Percentiles rank a stretch among this genome's conserved stretches.
These are phyloP conservation scores for Ochotona curzoniae DNA, from an alignment of 2,113 vertebrate species.

Conservation along the genomic window DNA sequence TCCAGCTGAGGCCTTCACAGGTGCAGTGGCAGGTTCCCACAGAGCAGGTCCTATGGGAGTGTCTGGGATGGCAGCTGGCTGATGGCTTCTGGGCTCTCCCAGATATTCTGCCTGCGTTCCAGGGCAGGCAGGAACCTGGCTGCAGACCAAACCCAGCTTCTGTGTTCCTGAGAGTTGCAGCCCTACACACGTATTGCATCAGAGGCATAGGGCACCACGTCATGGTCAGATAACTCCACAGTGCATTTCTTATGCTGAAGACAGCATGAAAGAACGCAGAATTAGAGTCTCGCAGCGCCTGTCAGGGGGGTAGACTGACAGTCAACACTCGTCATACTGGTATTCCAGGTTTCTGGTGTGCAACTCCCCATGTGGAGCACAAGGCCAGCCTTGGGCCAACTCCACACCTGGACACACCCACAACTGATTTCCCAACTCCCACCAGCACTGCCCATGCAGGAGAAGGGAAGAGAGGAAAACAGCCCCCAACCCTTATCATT, in stretches of 20 bases:
- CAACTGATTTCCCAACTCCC: constrained; percentile 65
- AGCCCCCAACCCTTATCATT: constrained; percentile 60
- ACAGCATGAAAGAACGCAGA: constrained; percentile 80
- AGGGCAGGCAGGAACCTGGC: constrained; percentile 81
- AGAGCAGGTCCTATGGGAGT: constrained; percentile 66
- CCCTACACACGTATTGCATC: constrained; percentile 81
- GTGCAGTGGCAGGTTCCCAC: constrained; percentile 53
- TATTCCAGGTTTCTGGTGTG: constrained; percentile 72
- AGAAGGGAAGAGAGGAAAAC: constrained; percentile 58
- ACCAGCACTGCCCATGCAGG: constrained; percentile 55
- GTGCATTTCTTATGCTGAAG: constrained; percentile 79
- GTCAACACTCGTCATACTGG: constrained; percentile 74
- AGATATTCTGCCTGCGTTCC: constrained; percentile 79
- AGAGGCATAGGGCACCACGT: constrained; percentile 70
- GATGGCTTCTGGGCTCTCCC: constrained; percentile 75
- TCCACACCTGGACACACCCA: constrained; percentile 61
- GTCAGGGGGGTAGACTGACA: constrained; percentile 81
- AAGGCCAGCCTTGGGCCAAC: constrained; percentile 70
- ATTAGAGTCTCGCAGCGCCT: constrained; percentile 77
- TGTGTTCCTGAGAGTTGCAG: constrained; percentile 78
- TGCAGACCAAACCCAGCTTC: constrained; percentile 80
- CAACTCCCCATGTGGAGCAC: constrained; percentile 70
- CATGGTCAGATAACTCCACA: constrained; percentile 73
- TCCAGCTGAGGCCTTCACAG: constrained; percentile 53
- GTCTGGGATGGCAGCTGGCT: constrained; percentile 70